A percentile compares a stretch with the other conserved stretches of the same genome.
Evolutionary conservation across 1,140 invertebrate genomes (phyloP).

Genomic region (Apis dorsata): DNA sequence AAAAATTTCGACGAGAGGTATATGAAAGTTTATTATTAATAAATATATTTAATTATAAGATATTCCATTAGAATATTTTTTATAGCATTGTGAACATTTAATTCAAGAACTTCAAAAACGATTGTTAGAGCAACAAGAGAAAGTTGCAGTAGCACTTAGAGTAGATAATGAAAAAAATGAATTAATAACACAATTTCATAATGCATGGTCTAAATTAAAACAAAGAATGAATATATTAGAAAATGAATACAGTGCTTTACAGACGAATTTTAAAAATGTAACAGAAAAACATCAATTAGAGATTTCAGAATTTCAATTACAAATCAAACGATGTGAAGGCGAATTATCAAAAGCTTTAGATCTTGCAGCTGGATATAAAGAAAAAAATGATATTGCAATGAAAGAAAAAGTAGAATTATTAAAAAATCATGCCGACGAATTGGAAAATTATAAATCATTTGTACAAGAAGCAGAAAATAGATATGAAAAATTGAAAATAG

Average conservation of each 20-base stretch:
- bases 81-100: slow-evolving; percentile 88
- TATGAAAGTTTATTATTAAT: slow-evolving; percentile 43
- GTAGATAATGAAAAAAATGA: slow-evolving; percentile 88
- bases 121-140: slow-evolving; percentile 88
- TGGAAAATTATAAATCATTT: slow-evolving; percentile 74
- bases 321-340: slow-evolving; percentile 83
- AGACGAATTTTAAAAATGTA: slow-evolving; percentile 69
- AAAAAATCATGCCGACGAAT: slow-evolving; percentile 73
- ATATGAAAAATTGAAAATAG: slow-evolving; percentile 70
- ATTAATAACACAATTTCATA: slow-evolving; percentile 83
- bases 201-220: slow-evolving; percentile 80
- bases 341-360: slow-evolving; percentile 85
- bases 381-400: slow-evolving; percentile 82
- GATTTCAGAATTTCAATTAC: slow-evolving; percentile 72
- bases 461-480: slow-evolving; percentile 72
- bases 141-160: slow-evolving; percentile 87
- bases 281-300: slow-evolving; percentile 73
- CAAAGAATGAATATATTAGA: slow-evolving; percentile 76
- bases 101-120: slow-evolving; percentile 87
- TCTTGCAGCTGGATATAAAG: slow-evolving; percentile 84
- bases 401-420: slow-evolving; percentile 79
- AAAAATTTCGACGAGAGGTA: slow-evolving; percentile 87
- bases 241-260: slow-evolving; percentile 73
- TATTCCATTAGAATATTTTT: slow-evolving; percentile 1
- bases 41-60: slow-evolving; percentile 10